Evolutionary conservation across 1,140 invertebrate species (phyloP), one percentile per base, ranked within the genome.

Genomic region (Rhopalosiphum maidis): DNA sequence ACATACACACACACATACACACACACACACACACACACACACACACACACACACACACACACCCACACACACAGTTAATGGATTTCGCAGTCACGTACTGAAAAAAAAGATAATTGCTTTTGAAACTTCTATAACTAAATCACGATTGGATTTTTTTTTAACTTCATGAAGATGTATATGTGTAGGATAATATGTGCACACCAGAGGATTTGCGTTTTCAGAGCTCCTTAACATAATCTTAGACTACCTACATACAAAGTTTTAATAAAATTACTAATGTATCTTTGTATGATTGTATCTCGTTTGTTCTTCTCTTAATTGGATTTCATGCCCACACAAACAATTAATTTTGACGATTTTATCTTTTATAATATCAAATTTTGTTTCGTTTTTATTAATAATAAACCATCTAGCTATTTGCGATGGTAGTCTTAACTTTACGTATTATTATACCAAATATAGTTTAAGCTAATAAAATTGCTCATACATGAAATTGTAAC

Each of bases 111-210:
- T 51, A 51, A 86, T 86, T 86, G 83, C 23, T 86, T 86, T 46
- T 86, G 41, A 86, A 86, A 86, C 83, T 86, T 46, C 41, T 83
- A 68, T 82, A 43, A 86, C 37, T 46, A 86, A 41, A 86, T 86
- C 25, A 30, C 23, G 41, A 86, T 86, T 46, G 60, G 60, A n/a
- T 77, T 77, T 77, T 77, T 68, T 30, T 77, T n/a, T n/a, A 60
- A 77, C 60, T 18, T n/a, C 60, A 18, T 18, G n/a, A n/a, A 18
- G 15, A n/a, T n/a, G 60, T 77, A 77, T 18, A 77, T 15, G 60
- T 77, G 30, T n/a, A 77, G 60, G n/a, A 77, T 77, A 77, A 77
- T 77, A 35, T 77, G 60, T n/a, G 60, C 15, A n/a, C 60, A 30
- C 30, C 60, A 6, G 3, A 77, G n/a, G n/a, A 77, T 77, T 77